Evolutionary conservation across 2,888 invertebrate species (phyloP).

Genomic region (Ormyrus nitidulus): DNA sequence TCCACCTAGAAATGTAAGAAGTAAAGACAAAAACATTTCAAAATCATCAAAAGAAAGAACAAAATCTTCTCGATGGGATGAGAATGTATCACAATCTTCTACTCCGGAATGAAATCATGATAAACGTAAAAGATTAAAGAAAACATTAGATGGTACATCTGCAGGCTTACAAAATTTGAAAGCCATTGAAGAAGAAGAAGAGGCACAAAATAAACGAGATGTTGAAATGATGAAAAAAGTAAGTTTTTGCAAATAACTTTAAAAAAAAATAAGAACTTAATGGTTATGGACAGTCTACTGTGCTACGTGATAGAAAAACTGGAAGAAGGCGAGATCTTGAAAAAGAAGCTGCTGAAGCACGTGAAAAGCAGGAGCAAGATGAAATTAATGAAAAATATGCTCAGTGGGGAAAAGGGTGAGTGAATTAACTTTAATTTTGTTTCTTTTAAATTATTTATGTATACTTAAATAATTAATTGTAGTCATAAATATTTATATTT

Average conservation of each 20-base stretch:
- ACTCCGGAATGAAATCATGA: conserved; percentile 54
- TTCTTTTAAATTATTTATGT: too few species aligned
- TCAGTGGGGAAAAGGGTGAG: conserved; percentile 89
- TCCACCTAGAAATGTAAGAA: conserved; percentile 56
- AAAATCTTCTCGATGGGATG: conserved; percentile 60
- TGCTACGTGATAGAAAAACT: conserved; percentile 82
- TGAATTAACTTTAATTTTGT: too few species aligned
- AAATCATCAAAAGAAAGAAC: conserved; percentile 57
- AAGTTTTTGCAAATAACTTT: conserved; percentile 40
- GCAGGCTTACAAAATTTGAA: conserved; percentile 91
- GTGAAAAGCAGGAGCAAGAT: conserved; percentile 82
- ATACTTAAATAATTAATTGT: too few species aligned
- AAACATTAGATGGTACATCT: conserved; percentile 89
- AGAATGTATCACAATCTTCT: conserved; percentile 65
- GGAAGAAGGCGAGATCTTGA: conserved; percentile 82
- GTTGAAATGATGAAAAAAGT: conserved; percentile 81
- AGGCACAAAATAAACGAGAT: conserved; percentile 82
- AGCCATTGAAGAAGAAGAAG: conserved; percentile 85
- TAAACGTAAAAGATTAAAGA: conserved; percentile 75
- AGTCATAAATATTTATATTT: too few species aligned
- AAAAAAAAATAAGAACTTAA: conserved; percentile 78
- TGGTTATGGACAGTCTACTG: conserved; percentile 83
- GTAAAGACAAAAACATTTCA: too few species aligned
- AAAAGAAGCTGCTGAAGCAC: conserved; percentile 82
- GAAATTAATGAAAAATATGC: conserved; percentile 85